Evolutionary conservation across 23 tunicate species (phyloP).

Genomic region (Ciona savignyi): DNA sequence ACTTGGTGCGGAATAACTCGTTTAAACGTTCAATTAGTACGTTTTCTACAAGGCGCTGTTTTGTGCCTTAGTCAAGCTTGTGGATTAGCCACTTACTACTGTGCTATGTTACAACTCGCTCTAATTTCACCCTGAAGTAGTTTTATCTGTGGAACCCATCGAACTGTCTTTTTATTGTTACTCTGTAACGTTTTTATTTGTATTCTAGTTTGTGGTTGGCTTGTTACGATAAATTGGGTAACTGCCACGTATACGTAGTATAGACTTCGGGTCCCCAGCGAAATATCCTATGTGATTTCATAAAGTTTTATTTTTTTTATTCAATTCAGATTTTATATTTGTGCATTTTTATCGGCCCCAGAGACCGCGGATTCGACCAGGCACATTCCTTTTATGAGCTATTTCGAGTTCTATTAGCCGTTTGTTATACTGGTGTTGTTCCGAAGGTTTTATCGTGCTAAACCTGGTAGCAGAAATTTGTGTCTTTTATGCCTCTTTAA

Average conservation of each 20-base stretch:
- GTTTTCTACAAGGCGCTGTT: too few species aligned
- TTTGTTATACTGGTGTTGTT: not conserved
- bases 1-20: not conserved
- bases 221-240: not conserved
- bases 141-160: too few species aligned
- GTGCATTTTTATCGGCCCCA: not conserved
- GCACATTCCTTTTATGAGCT: not conserved
- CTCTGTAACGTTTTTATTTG: too few species aligned
- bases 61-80: too few species aligned
- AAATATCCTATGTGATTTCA: not conserved
- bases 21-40: too few species aligned
- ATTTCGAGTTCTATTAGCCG: not conserved
- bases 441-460: not conserved
- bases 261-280: not conserved
- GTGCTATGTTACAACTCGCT: too few species aligned
- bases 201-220: too few species aligned
- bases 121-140: too few species aligned
- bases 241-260: not conserved
- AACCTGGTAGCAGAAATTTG: not conserved
- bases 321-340: not conserved
- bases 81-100: too few species aligned
- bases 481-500: not conserved
- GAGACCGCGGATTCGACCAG: not conserved
- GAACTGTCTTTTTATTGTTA: too few species aligned
- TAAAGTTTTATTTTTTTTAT: too few species aligned